Evolutionary conservation across 2,888 invertebrate species (phyloP).

Genomic region (Acrobeloides nanus): DNA sequence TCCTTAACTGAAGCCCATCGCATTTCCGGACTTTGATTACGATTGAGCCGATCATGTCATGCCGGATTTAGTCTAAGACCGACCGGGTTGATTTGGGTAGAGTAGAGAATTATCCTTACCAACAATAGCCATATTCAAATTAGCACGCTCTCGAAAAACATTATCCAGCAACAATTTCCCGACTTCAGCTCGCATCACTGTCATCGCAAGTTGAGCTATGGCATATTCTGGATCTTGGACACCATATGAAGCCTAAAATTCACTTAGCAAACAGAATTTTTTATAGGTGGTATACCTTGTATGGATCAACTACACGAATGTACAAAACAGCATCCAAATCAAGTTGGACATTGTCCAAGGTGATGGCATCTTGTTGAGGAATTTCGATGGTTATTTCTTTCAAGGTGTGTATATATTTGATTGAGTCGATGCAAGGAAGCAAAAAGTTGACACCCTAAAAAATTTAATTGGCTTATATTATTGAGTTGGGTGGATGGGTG

Average conservation of each 20-base stretch:
- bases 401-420: conserved; percentile 93
- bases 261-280: conserved; percentile 1
- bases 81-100: too few species aligned
- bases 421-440: conserved; percentile 79
- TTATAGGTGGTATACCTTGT: conserved; percentile 59
- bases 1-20: too few species aligned
- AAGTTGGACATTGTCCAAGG: conserved; percentile 90
- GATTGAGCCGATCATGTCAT: too few species aligned
- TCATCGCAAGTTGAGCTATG: conserved; percentile 94
- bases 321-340: conserved; percentile 95
- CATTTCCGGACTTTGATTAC: too few species aligned
- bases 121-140: conserved; percentile 85
- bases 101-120: too few species aligned
- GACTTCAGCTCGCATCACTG: conserved; percentile 96
- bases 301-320: conserved; percentile 83
- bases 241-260: too few species aligned
- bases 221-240: conserved; percentile 82
- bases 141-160: conserved; percentile 86
- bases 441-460: conserved; percentile 77
- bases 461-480: too few species aligned
- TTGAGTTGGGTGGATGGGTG: too few species aligned
- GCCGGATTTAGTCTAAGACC: too few species aligned
- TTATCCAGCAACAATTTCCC: conserved; percentile 94
- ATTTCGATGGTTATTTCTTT: conserved; percentile 99
- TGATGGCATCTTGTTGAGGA: conserved; percentile 95